Evolutionary conservation across 2,113 vertebrate species (phyloP), one percentile per base, ranked within the genome.

Genomic region (Datnioides undecimradiatus): DNA sequence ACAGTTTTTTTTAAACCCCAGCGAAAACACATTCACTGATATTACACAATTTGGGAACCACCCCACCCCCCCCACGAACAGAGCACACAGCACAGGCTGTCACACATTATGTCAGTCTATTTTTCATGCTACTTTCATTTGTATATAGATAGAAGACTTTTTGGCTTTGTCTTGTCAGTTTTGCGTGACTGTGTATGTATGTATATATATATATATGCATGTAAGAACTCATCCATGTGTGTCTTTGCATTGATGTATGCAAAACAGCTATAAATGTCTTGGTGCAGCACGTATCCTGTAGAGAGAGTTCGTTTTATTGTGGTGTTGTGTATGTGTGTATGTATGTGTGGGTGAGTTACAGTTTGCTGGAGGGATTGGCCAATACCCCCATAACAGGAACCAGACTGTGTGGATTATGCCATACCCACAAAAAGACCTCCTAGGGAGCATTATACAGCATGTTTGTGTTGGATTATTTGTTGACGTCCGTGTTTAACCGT

Each of bases 341-440:
- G 43, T 46, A 9, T 23, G 3, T 58, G 73, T 65, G 81, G 7
- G 10, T 55, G 48, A 49, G 62, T 80, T 76, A n/a, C 21, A 74
- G 84, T 88, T 80, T 48, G 46, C 73, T 79, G 48, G 41, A 82
- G 48, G 66, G 66, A 83, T 91, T 91, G 84, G 87, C 85, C 81
- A 90, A 90, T 88, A 55, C 78, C 48, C 49, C 51, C 36, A 41
- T 91, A 91, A 92, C 87, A 81, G 68, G 57, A 93, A 90, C 84
- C 93, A 93, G 92, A 85, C 65, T 40, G 8, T 74, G 69, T 74
- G 63, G 87, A 78, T 88, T 82, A 77, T 72, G 51, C 78, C 76
- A 75, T 80, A 78, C 57, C 70, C 69, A 74, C 66, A 83, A 62
- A 82, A 79, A 88, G 63, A 83, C 80, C 90, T 85, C 88, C 57